These are phyloP conservation scores for Thalassophryne amazonica DNA, from an alignment of 2,797 vertebrate genomes.

Conservation along the genomic window DNA sequence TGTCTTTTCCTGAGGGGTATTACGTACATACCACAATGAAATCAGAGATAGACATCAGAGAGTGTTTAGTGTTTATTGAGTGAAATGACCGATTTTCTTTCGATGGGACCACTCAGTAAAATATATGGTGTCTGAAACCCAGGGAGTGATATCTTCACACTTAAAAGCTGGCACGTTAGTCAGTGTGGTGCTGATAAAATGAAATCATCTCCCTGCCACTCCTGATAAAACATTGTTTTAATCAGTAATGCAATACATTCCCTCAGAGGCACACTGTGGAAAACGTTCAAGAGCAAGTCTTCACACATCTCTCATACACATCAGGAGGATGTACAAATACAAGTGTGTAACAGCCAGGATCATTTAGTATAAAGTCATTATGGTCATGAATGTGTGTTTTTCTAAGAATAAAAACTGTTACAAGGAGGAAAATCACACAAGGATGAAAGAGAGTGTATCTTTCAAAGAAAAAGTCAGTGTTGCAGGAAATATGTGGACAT, in stretches of 20 bases:
- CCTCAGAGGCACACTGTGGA: conserved; percentile 4
- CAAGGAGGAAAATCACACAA: no score
- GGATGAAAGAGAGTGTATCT: no score
- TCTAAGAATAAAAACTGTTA: no score
- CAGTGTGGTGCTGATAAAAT: neutral
- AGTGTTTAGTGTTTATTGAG: conserved; percentile 29
- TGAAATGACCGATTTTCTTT: conserved; percentile 17
- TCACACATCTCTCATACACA: neutral
- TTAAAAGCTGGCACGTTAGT: neutral
- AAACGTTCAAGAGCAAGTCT: conserved; percentile 7
- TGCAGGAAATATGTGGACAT: no score
- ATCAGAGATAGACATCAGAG: conserved; percentile 17
- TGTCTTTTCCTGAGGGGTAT: conserved; percentile 26
- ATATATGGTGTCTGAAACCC: conserved; percentile 5
- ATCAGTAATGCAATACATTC: conserved; percentile 9
- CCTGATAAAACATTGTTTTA: conserved; percentile 22
- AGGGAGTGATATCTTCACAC: neutral
- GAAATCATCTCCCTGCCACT: conserved; percentile 9
- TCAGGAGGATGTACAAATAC: no score
- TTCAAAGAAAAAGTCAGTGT: no score
- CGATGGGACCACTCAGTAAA: conserved; percentile 18
- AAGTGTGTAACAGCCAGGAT: no score
- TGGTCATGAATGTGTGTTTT: no score
- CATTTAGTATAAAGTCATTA: no score
- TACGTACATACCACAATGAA: conserved; percentile 13